A percentile compares a stretch with the other conserved stretches of the same genome.
Evolutionary conservation across 2,113 vertebrate species (phyloP).

Genomic region (Dromaius novaehollandiae): DNA sequence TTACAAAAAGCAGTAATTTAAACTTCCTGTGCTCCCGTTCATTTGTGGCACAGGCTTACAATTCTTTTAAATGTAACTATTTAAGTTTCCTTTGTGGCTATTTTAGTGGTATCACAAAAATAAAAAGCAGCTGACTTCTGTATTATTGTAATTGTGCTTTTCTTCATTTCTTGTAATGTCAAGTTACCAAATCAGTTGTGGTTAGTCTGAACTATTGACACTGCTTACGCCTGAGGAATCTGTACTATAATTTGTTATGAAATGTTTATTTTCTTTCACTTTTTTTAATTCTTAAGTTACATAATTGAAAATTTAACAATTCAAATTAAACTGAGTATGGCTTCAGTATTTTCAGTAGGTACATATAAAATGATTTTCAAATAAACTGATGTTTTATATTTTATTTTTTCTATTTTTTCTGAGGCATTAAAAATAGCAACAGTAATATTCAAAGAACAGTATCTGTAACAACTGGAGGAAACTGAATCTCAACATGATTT

Average conservation of each 20-base stretch:
- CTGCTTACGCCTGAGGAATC: neutral
- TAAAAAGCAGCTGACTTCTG: neutral
- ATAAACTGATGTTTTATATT: neutral
- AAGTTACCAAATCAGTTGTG: neutral
- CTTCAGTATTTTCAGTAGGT: neutral
- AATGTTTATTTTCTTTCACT: neutral
- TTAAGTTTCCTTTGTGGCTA: neutral
- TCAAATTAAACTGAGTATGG: neutral
- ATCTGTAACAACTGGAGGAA: neutral
- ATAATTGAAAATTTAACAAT: neutral
- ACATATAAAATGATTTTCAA: neutral
- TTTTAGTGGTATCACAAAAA: slow-evolving; percentile 8
- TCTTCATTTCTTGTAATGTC: neutral
- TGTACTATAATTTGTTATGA: neutral
- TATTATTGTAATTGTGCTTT: neutral
- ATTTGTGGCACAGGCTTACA: neutral
- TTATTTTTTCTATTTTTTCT: neutral
- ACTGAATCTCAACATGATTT: neutral
- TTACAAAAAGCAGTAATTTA: neutral
- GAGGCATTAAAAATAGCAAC: neutral
- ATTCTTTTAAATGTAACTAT: neutral
- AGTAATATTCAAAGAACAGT: neutral
- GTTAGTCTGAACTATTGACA: neutral
- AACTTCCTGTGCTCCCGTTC: neutral
- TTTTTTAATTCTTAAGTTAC: neutral